Conservation (phyloP, 2,113 vertebrate species). For the Procavia capensis region DNA sequence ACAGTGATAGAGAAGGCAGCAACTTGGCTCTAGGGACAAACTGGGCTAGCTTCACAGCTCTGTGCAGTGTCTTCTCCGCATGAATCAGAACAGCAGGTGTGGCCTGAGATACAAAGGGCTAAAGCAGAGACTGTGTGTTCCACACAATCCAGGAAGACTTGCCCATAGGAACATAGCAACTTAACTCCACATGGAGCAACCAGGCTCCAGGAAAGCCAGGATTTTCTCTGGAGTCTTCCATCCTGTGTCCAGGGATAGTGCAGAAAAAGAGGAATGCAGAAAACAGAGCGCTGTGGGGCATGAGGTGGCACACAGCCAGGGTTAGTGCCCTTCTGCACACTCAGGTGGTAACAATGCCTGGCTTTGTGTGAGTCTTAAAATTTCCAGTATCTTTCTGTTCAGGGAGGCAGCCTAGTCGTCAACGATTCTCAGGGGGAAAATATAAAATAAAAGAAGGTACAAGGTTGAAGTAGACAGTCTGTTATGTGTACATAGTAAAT, state of each 20-base stretch:
- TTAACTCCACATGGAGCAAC: not conserved
- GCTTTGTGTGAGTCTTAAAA: slow-evolving; percentile 73
- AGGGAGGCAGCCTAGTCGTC: slow-evolving; percentile 61
- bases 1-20: not conserved
- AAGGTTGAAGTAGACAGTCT: slow-evolving; percentile 48
- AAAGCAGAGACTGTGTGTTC: not conserved
- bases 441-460: slow-evolving; percentile 42
- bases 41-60: not conserved
- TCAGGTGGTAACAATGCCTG: slow-evolving; percentile 59
- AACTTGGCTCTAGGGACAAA: no score
- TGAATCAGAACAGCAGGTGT: not conserved
- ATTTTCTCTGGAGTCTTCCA: not conserved
- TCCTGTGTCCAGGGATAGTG: not conserved
- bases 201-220: not conserved
- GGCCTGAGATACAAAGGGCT: not conserved
- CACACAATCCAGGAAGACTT: not conserved
- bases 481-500: slow-evolving; percentile 18
- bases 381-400: slow-evolving; percentile 62
- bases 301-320: not conserved
- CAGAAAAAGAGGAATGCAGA: not conserved
- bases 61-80: not conserved
- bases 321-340: not conserved
- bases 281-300: not conserved
- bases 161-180: not conserved
- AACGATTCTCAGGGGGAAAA: slow-evolving; percentile 31